A percentile compares a stretch with the other conserved stretches of the same genome.
Evolutionary conservation across 2,797 vertebrate species (phyloP).

Genomic region (Scomberomorus guttatus): DNA sequence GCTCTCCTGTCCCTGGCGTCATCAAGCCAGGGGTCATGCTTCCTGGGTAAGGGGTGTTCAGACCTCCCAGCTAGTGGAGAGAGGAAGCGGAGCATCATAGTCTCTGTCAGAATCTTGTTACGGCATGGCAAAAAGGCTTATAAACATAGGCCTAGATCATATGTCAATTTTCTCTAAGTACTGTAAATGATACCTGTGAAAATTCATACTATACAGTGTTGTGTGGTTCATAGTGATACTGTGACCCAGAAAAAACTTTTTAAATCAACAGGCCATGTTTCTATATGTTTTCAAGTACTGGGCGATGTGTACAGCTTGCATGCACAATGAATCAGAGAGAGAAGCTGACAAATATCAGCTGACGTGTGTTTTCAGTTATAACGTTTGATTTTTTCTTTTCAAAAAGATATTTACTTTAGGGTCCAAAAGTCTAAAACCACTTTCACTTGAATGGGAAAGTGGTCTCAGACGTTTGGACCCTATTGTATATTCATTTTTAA

Average conservation of each 20-base stretch:
- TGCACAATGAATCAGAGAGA: background rate
- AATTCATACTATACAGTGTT: background rate
- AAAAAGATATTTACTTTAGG: background rate
- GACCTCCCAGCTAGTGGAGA: slow-evolving; percentile 87
- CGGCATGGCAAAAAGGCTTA: slow-evolving; percentile 6
- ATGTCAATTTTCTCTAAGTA: slow-evolving; percentile 15
- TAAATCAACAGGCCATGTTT: background rate
- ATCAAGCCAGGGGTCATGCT: slow-evolving; percentile 96
- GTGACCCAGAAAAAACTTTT: background rate
- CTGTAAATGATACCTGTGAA: slow-evolving; percentile 25
- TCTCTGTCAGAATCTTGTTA: slow-evolving; percentile 24
- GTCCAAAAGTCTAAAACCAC: no score
- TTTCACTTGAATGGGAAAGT: no score
- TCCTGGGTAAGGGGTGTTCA: slow-evolving; percentile 96
- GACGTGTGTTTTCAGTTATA: background rate
- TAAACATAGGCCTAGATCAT: slow-evolving; percentile 11
- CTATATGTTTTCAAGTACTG: background rate
- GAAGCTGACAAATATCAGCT: background rate
- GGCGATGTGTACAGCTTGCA: background rate
- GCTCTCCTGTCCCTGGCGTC: slow-evolving; percentile 95
- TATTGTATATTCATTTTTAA: background rate
- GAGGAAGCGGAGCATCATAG: background rate
- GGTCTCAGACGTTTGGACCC: no score
- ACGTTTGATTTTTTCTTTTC: background rate
- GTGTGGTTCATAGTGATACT: background rate